phyloP scores from a whole-genome alignment of 2,888 invertebrate species.

The Diplolepis rosae region DNA sequence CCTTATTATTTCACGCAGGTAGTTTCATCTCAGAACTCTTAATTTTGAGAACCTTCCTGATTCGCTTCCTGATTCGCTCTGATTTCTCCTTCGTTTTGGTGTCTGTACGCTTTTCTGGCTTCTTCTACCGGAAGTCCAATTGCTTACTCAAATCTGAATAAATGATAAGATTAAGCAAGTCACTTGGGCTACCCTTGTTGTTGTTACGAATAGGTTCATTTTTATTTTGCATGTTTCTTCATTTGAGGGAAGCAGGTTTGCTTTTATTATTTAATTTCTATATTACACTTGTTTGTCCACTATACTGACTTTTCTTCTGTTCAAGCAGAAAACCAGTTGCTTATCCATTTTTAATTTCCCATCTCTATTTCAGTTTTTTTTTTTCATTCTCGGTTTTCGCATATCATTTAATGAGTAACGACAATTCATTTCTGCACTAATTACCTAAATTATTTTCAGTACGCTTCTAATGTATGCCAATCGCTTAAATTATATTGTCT shows the following conservation, averaged over 20 bases:
- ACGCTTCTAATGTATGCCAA: slow-evolving; percentile 21
- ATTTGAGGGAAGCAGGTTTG: slow-evolving; percentile 20
- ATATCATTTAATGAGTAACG: background rate
- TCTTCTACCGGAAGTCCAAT: slow-evolving; percentile 27
- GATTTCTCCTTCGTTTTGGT: slow-evolving; percentile 29
- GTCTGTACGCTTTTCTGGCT: slow-evolving; percentile 32
- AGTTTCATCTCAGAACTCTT: slow-evolving; percentile 34
- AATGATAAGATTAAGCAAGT: slow-evolving; percentile 14
- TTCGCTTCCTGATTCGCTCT: slow-evolving; percentile 26
- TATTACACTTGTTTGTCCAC: background rate
- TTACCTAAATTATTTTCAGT: slow-evolving; percentile 8
- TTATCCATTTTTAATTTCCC: background rate
- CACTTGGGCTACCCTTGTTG: slow-evolving; percentile 5
- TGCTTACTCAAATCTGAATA: slow-evolving; percentile 22
- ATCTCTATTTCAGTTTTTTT: background rate
- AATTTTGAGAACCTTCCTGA: slow-evolving; percentile 34
- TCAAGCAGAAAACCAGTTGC: background rate
- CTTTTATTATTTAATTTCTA: slow-evolving; percentile 17
- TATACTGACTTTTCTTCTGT: background rate
- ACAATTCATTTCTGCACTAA: background rate
- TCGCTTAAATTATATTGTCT: slow-evolving; percentile 18
- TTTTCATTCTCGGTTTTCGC: background rate
- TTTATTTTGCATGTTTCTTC: slow-evolving; percentile 24
- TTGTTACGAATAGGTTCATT: slow-evolving; percentile 27
- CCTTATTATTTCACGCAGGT: slow-evolving; percentile 36